Evolutionary conservation across 2,888 invertebrate species (phyloP).

Genomic region (Subacronicta megacephala): DNA sequence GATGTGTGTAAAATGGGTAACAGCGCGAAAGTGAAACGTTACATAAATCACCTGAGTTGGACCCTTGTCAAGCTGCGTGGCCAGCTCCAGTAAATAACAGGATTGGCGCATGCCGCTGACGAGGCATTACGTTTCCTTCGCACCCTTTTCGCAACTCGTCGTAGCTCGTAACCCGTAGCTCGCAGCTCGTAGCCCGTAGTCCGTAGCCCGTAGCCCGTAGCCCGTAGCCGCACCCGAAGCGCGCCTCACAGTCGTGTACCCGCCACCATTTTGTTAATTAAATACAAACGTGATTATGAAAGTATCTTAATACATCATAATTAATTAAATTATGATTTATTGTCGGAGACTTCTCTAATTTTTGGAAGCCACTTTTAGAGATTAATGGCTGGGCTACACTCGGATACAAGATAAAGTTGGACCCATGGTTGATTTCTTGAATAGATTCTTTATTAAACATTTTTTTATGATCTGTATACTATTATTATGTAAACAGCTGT

Average conservation of each 20-base stretch:
- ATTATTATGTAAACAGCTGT: no score
- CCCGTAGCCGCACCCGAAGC: no score
- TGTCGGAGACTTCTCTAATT: conserved; percentile 14
- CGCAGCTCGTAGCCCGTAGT: conserved; percentile 28
- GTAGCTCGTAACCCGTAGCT: conserved; percentile 10
- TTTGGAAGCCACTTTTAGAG: conserved; percentile 11
- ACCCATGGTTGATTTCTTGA: no score
- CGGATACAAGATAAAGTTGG: not conserved
- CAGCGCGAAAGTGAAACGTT: conserved; percentile 78
- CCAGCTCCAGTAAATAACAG: conserved; percentile 76
- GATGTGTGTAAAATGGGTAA: conserved; percentile 63
- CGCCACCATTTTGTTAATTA: conserved; percentile 43
- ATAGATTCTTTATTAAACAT: no score
- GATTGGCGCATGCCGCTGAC: conserved; percentile 71
- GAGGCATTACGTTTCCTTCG: conserved; percentile 57
- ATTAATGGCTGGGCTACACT: conserved; percentile 1
- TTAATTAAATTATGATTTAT: conserved; percentile 29
- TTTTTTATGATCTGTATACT: no score
- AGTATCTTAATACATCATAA: conserved; percentile 22
- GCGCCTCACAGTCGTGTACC: conserved; percentile 9
- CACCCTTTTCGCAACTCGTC: conserved; percentile 16
- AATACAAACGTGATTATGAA: conserved; percentile 33
- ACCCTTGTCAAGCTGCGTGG: conserved; percentile 78
- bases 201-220: conserved; percentile 25
- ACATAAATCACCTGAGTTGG: conserved; percentile 82